phyloP scores from a whole-genome alignment of 2,113 vertebrate species.

The Zosterops hypoxanthus region DNA sequence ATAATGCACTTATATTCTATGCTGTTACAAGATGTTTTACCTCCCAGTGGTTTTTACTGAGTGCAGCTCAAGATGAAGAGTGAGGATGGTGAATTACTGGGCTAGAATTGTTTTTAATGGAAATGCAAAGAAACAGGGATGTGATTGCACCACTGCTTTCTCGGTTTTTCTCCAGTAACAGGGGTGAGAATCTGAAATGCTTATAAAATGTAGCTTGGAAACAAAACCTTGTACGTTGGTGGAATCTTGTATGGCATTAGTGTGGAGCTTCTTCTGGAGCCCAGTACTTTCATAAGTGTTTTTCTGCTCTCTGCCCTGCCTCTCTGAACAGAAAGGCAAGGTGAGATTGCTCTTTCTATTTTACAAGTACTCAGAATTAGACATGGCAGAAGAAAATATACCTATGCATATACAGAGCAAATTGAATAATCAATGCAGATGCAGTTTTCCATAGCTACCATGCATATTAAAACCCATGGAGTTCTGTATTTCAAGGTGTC shows the following conservation, averaged over 20 bases:
- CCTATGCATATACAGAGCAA: background rate
- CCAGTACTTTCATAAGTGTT: accelerated
- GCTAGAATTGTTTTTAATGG: background rate
- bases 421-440: background rate
- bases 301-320: background rate
- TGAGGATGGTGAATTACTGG: background rate
- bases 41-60: background rate
- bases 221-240: background rate
- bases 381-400: background rate
- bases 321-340: background rate
- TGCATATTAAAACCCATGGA: background rate
- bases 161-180: background rate
- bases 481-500: background rate
- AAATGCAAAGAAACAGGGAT: background rate
- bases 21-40: background rate
- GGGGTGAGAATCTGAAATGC: background rate
- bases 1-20: background rate
- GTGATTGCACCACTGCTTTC: background rate
- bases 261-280: background rate
- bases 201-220: background rate
- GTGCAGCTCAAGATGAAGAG: background rate
- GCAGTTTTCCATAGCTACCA: background rate
- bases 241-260: accelerated
- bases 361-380: background rate
- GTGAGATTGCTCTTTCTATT: background rate